Evolutionary conservation across 2,797 vertebrate genomes (phyloP).

Genomic region (Pelochelys cantorii): DNA sequence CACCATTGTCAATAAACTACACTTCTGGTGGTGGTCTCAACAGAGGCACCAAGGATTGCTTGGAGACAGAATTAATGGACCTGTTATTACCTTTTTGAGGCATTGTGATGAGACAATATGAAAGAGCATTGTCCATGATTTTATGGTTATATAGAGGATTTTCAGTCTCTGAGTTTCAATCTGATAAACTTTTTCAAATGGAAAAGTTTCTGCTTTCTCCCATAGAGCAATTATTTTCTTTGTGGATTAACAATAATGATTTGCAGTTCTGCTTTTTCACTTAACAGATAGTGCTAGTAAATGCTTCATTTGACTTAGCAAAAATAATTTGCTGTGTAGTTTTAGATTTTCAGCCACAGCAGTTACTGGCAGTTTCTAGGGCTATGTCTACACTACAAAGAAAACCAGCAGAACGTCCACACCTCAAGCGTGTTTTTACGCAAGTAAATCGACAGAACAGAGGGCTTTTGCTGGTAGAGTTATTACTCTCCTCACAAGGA

Average conservation of each 20-base stretch:
- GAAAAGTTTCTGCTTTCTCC: neutral
- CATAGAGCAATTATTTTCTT: neutral
- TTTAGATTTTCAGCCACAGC: neutral
- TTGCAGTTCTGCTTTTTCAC: neutral
- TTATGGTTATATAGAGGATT: neutral
- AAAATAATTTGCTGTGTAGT: neutral
- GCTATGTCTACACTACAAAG: too few species aligned
- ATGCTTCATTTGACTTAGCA: neutral
- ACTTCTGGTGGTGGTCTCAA: neutral
- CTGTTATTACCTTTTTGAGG: neutral
- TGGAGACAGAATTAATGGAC: neutral
- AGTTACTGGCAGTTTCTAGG: neutral
- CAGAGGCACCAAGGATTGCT: neutral
- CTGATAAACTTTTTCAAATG: neutral
- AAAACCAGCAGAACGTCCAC: too few species aligned
- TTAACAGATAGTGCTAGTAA: neutral
- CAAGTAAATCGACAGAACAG: too few species aligned
- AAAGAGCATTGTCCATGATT: neutral
- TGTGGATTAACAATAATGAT: neutral
- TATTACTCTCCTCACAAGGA: too few species aligned
- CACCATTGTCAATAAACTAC: neutral
- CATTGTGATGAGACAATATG: neutral
- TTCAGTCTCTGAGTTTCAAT: neutral
- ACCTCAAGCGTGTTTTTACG: too few species aligned
- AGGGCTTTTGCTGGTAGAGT: too few species aligned